phyloP scores from a whole-genome alignment of 2,113 vertebrate species.

The Brienomyrus longianalis region DNA sequence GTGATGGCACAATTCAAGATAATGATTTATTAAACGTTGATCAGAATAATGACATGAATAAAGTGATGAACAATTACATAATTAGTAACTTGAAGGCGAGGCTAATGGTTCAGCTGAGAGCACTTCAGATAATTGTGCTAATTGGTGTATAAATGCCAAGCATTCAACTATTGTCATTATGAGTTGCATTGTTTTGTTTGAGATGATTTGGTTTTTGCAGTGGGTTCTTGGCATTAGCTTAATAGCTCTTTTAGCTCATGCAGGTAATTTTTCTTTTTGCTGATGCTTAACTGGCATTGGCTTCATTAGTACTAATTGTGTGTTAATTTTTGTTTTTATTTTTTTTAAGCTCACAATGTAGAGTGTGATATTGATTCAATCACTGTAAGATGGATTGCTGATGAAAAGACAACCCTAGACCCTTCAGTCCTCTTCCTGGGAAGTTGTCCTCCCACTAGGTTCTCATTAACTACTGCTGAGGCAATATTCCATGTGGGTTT shows the following conservation, averaged over 20 bases:
- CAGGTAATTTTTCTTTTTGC: not conserved
- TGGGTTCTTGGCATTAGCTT: not conserved
- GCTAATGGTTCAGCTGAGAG: not conserved
- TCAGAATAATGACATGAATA: not conserved
- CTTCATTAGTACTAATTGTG: not conserved
- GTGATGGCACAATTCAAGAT: not conserved
- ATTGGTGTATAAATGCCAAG: not conserved
- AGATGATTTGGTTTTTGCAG: not conserved
- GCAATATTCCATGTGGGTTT: conserved; percentile 41
- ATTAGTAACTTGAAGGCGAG: not conserved
- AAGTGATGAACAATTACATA: not conserved
- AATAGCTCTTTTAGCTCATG: not conserved
- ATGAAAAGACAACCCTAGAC: not conserved
- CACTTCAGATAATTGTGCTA: not conserved
- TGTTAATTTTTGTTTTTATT: not conserved
- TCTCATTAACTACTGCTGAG: conserved; percentile 28
- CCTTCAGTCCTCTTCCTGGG: conserved; percentile 53
- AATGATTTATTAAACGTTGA: not conserved
- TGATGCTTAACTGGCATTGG: not conserved
- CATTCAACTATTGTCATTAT: not conserved
- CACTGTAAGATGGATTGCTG: conserved; percentile 44
- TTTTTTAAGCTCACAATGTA: conserved; percentile 43
- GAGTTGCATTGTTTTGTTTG: not conserved
- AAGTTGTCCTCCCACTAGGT: conserved; percentile 42
- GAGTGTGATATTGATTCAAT: conserved; percentile 34